Evolutionary conservation across 1,140 invertebrate genomes (phyloP).

Genomic region (Drosophila obscura): DNA sequence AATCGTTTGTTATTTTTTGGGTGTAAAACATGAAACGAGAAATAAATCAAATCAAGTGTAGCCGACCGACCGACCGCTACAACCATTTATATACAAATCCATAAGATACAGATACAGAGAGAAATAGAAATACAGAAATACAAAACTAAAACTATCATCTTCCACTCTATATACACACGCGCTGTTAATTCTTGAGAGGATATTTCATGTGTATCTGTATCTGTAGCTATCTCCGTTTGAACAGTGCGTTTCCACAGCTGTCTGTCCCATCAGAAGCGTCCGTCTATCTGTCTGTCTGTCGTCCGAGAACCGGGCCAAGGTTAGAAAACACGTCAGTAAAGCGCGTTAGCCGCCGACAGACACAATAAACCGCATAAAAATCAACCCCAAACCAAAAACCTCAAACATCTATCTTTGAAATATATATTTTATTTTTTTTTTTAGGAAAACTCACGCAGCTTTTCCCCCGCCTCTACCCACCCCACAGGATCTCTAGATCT

Average conservation of each 20-base stretch:
- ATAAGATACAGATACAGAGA: conserved; percentile 25
- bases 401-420: neutral
- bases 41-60: conserved; percentile 82
- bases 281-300: conserved; percentile 14
- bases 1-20: conserved; percentile 80
- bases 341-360: conserved; percentile 62
- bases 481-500: conserved; percentile 29
- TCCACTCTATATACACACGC: conserved; percentile 39
- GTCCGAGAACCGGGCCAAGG: conserved; percentile 78
- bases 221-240: conserved; percentile 18
- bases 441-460: conserved; percentile 52
- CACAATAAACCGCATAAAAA: conserved; percentile 27
- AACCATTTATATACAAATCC: conserved; percentile 63
- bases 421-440: conserved; percentile 24
- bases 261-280: conserved; percentile 36
- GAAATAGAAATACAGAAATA: neutral
- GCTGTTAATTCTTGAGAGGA: conserved; percentile 75
- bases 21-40: conserved; percentile 81
- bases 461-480: conserved; percentile 19
- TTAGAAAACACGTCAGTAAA: conserved; percentile 83
- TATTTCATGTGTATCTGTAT: conserved; percentile 71
- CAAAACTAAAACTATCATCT: too few relatives aligned
- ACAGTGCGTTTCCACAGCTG: conserved; percentile 54
- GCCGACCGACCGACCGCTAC: conserved; percentile 27
- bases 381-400: conserved; percentile 25